Evolutionary conservation across 2,113 vertebrate species (phyloP), one percentile per base, ranked within the genome.

Genomic region (Paraplagusia blochii): DNA sequence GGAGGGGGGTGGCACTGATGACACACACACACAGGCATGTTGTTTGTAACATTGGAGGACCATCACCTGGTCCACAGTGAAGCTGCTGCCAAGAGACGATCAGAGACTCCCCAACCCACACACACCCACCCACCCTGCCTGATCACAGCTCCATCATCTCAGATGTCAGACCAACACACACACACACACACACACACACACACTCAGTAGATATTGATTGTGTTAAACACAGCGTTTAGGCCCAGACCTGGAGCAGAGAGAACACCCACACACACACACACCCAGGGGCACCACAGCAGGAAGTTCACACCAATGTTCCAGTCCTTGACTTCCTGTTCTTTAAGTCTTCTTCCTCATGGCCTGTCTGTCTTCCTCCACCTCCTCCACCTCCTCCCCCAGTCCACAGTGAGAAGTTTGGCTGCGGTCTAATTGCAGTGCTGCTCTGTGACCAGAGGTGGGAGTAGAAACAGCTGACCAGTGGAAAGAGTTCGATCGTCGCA

Each of bases 201-300:
- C 52, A 44, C 53, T 60, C 56, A 80, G 78, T 58, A 76, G 70
- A 73, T 87, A 88, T 88, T 77, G 87, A 88, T 88, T 67, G 74
- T 75, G 85, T 86, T 88, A 85, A 88, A 86, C 80, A 76, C 57
- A 79, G 77, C 79, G 47, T 86, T 87, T 88, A 88, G 51, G 68
- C 76, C 81, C 69, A 69, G 77, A 76, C 79, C 77, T 64, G 59
- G 79, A 74, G 80, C 72, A 67, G 46, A 5, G 15, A 60, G 59
- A 36, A 80, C 82, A 42, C 85, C 80, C 87, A 86, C 85, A 73
- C 35, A 55, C 53, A 46, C 12, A 39, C 56, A 47, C 36, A 43
- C 10, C 39, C 17, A 18, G 1, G 16, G 17, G n/a, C n/a, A n/a
- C n/a, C 43, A 44, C 3, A 29, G 22, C 22, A 29, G 22, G n/a